Base-by-base conservation (phyloP, 2,888 invertebrate genomes). In the Mylabris sibirica region DNA sequence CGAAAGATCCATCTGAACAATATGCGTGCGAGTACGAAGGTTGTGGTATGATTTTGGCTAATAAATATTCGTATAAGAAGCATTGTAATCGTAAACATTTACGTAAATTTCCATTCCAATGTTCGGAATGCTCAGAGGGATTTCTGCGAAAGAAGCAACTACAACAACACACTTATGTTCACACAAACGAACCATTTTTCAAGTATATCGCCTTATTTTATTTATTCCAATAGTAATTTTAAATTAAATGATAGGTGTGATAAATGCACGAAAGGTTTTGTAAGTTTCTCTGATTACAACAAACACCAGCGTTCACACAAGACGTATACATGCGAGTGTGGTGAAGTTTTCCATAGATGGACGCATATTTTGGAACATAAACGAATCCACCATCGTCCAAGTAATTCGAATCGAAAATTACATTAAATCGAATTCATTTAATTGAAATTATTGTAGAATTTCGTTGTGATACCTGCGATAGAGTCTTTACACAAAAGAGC, bases 271-370 rank as follows among this genome's bases (percentile, higher is more conserved):
- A 53, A 53, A 53, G 53, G 53, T 22, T 53, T 72, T 24, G 44
- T 68, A 17, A 70, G 68, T 14, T 83, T 82, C 74, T 61, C 69
- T 26, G 71, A 75, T 26, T 77, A 73, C 63, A 78, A 74, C 41
- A 80, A 78, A 66, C 83, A 83, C 67, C 77, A 74, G 67, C 75
- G 76, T 64, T 72, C 70, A 20, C 83, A 83, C 66, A 79, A 76
- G 67, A 76, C 67, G 5, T 81, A 80, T 63, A 68, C 72, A 14
- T 83, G 83, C 71, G 76, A 79, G 62, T 83, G 83, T 76, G 78
- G 78, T 14, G 64, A 76, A 65, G 66, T 63, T 49, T 82, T 80
- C 75, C 67, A 77, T 26, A 78, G 75, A 69, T 83, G 81, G 81
- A 75, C 78, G 17, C 26, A 68, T 53, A 71, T 79, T 35, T 66